A percentile compares a stretch with the other conserved stretches of the same genome.
Evolutionary conservation across 2,113 vertebrate species (phyloP).

Genomic region (Limnothrissa miodon): DNA sequence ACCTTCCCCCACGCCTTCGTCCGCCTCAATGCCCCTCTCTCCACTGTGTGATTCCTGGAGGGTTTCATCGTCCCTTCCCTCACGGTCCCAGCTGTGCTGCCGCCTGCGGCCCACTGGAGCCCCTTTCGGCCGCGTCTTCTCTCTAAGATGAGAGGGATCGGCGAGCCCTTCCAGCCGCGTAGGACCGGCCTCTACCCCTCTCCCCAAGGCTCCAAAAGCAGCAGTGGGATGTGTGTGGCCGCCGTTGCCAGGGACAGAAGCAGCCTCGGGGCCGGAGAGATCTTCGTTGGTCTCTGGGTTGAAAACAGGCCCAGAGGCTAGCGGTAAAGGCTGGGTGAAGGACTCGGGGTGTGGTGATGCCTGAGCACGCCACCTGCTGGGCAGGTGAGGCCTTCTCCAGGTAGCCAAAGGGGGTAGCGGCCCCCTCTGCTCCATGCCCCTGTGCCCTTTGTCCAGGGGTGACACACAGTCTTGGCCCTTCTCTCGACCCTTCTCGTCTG

Average conservation of each 20-base stretch:
- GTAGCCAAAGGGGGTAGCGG: slow-evolving; percentile 68
- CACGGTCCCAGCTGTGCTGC: slow-evolving; percentile 45
- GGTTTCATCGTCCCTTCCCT: slow-evolving; percentile 53
- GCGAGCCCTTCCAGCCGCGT: neutral
- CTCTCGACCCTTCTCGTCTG: slow-evolving; percentile 56
- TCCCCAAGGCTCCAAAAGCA: neutral
- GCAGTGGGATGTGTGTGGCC: neutral
- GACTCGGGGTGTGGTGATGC: neutral
- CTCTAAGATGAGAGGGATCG: neutral
- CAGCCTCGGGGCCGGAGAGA: neutral
- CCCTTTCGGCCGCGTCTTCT: neutral
- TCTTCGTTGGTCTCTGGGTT: neutral
- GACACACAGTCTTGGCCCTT: slow-evolving; percentile 27
- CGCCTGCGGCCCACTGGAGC: neutral
- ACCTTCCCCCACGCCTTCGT: slow-evolving; percentile 68
- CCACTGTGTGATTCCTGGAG: slow-evolving; percentile 64
- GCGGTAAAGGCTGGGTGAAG: neutral
- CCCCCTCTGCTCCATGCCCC: slow-evolving; percentile 37
- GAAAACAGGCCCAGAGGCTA: neutral
- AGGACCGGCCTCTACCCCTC: neutral
- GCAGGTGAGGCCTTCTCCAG: slow-evolving; percentile 71
- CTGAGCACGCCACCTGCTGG: slow-evolving; percentile 50
- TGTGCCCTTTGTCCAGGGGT: slow-evolving; percentile 29
- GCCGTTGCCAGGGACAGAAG: neutral
- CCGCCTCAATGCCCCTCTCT: slow-evolving; percentile 63